Conservation (phyloP, 2,113 vertebrate species). For the Sorex araneus region DNA sequence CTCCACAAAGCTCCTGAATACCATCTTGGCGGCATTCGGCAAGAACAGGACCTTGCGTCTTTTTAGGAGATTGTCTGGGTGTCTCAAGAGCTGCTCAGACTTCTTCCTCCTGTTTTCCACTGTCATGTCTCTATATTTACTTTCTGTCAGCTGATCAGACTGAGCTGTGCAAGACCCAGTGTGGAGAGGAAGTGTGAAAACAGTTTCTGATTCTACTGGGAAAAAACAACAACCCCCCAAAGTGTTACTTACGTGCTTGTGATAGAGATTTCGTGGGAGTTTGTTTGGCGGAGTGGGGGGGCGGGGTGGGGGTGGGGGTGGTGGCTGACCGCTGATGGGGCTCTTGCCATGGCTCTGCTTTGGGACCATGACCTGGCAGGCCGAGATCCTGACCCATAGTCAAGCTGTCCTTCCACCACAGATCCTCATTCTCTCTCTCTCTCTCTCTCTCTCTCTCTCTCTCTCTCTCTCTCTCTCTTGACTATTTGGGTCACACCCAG, state of each 20-base stretch:
- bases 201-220: background rate
- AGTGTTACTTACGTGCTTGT: background rate
- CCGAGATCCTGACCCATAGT: conserved; percentile 27
- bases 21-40: too few species aligned
- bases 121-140: background rate
- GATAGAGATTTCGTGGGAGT: conserved; percentile 13
- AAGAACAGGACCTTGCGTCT: too few species aligned
- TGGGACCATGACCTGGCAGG: conserved; percentile 3
- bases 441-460: background rate
- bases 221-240: background rate
- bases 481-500: too few species aligned
- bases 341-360: background rate
- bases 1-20: too few species aligned
- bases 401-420: background rate
- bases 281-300: background rate
- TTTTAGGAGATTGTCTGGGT: background rate
- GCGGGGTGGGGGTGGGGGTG: background rate
- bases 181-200: conserved; percentile 58
- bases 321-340: background rate
- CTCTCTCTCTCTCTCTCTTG: background rate
- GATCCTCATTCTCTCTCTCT: background rate
- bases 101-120: background rate
- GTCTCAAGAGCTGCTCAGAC: background rate
- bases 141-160: conserved; percentile 58
- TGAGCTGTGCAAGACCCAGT: conserved; percentile 47